Percentiles rank a stretch among this genome's conserved stretches.
Conservation (phyloP, 1,140 invertebrate genomes). For the Orussus abietinus region DNA sequence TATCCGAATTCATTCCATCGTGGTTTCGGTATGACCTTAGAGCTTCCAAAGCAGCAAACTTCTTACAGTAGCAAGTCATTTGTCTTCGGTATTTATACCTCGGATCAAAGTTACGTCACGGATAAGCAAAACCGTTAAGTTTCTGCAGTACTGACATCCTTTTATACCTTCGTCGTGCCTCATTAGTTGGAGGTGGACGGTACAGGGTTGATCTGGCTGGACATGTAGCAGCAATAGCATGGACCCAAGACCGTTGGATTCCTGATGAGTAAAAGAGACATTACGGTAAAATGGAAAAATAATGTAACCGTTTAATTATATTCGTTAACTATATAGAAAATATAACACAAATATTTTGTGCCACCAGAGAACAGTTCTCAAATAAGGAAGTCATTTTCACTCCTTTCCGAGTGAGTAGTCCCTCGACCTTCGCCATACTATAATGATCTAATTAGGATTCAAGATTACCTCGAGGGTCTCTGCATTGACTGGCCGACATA, state of each 20-base stretch:
- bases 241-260: constrained; percentile 25
- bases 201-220: constrained; percentile 41
- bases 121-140: background rate
- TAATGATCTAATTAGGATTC: background rate
- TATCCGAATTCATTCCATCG: too few species aligned
- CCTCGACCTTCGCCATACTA: background rate
- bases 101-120: background rate
- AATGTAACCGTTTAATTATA: constrained; percentile 12
- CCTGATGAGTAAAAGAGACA: constrained; percentile 19
- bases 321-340: background rate
- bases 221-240: constrained; percentile 38
- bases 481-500: constrained; percentile 20
- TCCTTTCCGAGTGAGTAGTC: background rate
- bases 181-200: constrained; percentile 44
- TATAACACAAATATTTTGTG: background rate
- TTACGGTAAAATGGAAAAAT: constrained; percentile 10
- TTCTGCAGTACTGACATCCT: background rate
- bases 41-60: too few species aligned
- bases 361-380: background rate
- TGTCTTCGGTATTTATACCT: background rate
- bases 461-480: constrained; percentile 23
- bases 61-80: background rate
- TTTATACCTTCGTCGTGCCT: constrained; percentile 24
- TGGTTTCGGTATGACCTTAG: too few species aligned
- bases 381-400: background rate